These are phyloP conservation scores for Porites cylindrica DNA, from an alignment of 92 coral and sea anemone genomes.

Conservation along the genomic window DNA sequence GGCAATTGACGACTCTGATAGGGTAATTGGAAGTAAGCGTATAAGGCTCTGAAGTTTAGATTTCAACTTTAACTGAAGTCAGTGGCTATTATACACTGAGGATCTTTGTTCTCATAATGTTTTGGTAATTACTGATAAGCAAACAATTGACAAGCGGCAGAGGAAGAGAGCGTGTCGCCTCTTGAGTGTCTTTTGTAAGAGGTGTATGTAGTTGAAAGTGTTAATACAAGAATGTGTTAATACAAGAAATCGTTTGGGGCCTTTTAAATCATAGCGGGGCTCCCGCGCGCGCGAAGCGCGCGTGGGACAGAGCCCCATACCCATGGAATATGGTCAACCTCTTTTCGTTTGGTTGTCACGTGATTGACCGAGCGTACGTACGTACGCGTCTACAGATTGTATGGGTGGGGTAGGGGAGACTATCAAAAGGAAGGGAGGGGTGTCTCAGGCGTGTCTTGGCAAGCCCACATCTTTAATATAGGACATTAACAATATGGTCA, in stretches of 20 bases:
- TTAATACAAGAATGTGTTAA: neutral
- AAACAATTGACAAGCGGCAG: constrained; percentile 32
- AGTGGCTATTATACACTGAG: constrained; percentile 35
- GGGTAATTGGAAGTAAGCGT: constrained; percentile 3
- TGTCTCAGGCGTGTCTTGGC: too few relatives aligned
- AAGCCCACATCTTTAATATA: too few relatives aligned
- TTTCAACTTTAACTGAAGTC: constrained; percentile 15
- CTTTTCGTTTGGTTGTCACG: too few relatives aligned
- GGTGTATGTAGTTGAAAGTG: neutral
- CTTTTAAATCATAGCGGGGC: neutral
- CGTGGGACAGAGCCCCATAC: too few relatives aligned
- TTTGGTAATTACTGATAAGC: constrained; percentile 35
- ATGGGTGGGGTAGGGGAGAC: too few relatives aligned
- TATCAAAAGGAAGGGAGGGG: too few relatives aligned
- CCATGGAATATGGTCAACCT: too few relatives aligned
- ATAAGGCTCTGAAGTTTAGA: constrained; percentile 17
- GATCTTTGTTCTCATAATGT: constrained; percentile 50
- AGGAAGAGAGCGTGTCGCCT: constrained; percentile 50
- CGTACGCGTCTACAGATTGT: too few relatives aligned
- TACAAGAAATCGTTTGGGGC: neutral
- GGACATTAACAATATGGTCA: too few relatives aligned
- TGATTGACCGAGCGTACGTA: too few relatives aligned
- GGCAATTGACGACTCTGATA: neutral
- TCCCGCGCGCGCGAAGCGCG: too few relatives aligned
- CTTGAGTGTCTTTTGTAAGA: neutral